Conservation (phyloP, 2,797 vertebrate genomes). For the Ceryle rudis region DNA sequence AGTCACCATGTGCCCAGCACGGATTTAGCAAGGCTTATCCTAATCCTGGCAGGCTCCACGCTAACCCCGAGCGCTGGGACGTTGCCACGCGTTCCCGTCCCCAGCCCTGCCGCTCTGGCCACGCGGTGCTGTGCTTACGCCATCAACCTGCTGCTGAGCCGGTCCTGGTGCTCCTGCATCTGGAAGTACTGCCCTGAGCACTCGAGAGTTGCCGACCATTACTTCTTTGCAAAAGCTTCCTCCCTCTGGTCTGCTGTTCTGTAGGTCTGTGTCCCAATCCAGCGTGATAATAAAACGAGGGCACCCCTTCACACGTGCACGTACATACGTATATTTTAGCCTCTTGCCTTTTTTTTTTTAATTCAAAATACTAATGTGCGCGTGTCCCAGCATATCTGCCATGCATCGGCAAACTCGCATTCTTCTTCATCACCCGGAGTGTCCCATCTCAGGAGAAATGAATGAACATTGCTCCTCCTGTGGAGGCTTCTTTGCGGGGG, state of each 20-base stretch:
- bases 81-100: accelerated
- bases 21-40: not conserved
- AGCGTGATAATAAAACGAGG: not conserved
- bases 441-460: not conserved
- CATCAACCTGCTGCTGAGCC: not conserved
- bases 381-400: not conserved
- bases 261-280: not conserved
- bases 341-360: not conserved
- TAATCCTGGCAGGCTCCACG: conserved; percentile 27
- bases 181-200: not conserved
- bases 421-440: not conserved
- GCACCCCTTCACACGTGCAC: not conserved
- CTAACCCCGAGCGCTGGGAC: not conserved
- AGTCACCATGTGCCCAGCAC: not conserved
- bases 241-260: not conserved
- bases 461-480: not conserved
- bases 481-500: not conserved
- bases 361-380: not conserved
- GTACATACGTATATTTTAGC: not conserved
- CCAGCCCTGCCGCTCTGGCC: not conserved
- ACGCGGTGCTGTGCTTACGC: accelerated
- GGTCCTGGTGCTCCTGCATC: not conserved
- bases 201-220: not conserved
- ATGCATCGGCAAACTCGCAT: not conserved
- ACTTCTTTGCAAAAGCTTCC: not conserved